Base-by-base conservation (phyloP, 2,888 invertebrate species). In the Thalpophila matura region DNA sequence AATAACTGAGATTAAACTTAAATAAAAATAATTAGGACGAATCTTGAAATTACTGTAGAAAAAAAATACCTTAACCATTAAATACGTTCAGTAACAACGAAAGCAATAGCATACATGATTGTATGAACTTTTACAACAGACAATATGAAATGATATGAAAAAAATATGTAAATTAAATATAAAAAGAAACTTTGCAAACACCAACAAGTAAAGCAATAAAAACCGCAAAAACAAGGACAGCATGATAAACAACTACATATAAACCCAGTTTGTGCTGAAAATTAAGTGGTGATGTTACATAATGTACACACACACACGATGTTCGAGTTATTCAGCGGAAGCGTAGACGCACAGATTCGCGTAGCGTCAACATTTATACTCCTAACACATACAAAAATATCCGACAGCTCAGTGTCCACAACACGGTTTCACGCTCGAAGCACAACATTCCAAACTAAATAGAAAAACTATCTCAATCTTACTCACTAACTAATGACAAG, bases 1-100 rank as follows among this genome's bases (percentile, higher is more conserved):
- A 87, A 83, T 86, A 86, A 90, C 85, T 80, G 84, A 89, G 80
- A 88, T 77, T 83, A 79, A 86, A 87, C 80, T 79, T 84, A 87
- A n/a, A n/a, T n/a, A n/a, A n/a, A 75, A 77, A 77, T 80, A 86
- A 86, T 77, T 87, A 86, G 85, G 86, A 88, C 82, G 82, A 86
- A 84, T 79, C 75, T 80, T 81, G 78, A 76, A 80, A 76, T 76
- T 73, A 82, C 77, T 75, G 78, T 75, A 82, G 68, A 78, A 81
- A 75, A 81, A 62, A 65, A 43, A 65, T 50, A 74, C 75, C 72
- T 77, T 75, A 80, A 74, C 66, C 69, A 57, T 58, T 54, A 74
- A 46, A 80, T 54, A 74, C 60, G 67, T 71, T 73, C 65, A 53
- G 56, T 80, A 81, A 82, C 79, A 81, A 80, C 69, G 72, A 80